Conservation (phyloP, 2,888 invertebrate genomes). For the Achlya flavicornis region DNA sequence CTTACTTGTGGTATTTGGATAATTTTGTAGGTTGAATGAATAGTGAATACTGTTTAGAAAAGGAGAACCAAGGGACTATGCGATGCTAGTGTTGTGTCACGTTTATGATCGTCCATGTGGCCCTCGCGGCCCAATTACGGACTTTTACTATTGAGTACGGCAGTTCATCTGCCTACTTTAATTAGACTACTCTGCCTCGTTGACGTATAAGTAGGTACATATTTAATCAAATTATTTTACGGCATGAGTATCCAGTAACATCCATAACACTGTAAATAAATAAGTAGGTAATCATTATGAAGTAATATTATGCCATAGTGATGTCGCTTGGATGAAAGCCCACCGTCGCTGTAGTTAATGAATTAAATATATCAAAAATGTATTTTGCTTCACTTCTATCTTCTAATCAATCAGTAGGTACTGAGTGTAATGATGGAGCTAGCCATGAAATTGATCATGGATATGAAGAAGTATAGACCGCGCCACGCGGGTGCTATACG, state of each 20-base stretch:
- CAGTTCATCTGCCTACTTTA: too few species aligned
- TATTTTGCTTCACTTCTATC: not conserved
- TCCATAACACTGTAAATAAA: conserved; percentile 28
- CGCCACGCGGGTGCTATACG: not conserved
- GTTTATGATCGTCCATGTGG: not conserved
- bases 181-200: too few species aligned
- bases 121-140: not conserved
- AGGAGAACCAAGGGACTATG: too few species aligned
- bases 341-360: conserved; percentile 25
- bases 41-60: not conserved
- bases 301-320: not conserved
- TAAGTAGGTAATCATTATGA: conserved; percentile 23
- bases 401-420: not conserved
- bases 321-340: conserved; percentile 19
- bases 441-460: not conserved
- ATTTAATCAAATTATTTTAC: not conserved
- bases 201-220: not conserved
- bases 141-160: too few species aligned
- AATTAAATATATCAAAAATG: conserved; percentile 15
- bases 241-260: not conserved
- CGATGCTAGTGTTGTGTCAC: too few species aligned
- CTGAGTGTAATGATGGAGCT: not conserved
- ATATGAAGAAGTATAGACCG: not conserved
- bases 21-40: not conserved
- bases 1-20: not conserved